Conservation (phyloP, 1,140 invertebrate genomes). For the Diorhabda sublineata region DNA sequence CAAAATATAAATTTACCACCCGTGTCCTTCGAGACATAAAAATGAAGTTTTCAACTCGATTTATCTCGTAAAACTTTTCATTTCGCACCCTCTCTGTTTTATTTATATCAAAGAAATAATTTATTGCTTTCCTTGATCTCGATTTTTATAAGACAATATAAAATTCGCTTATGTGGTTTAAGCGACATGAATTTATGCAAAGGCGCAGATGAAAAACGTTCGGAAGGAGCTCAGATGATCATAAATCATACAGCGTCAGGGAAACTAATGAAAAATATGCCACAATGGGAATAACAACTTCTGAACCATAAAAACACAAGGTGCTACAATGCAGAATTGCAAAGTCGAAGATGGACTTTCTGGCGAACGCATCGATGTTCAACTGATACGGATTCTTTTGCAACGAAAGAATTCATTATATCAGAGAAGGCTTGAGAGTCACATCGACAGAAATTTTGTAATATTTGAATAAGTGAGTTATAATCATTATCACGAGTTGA, state of each 20-base stretch:
- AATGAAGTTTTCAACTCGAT: not conserved
- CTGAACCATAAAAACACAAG: slow-evolving; percentile 21
- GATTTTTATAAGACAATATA: slow-evolving; percentile 32
- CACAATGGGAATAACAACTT: slow-evolving; percentile 24
- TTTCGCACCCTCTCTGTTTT: slow-evolving; percentile 23
- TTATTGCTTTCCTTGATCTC: slow-evolving; percentile 29
- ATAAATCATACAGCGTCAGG: slow-evolving; percentile 29
- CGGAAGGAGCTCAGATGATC: slow-evolving; percentile 23
- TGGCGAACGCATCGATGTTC: not conserved
- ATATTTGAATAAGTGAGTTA: too few species aligned
- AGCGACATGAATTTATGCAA: slow-evolving; percentile 34
- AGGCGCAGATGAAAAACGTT: slow-evolving; percentile 28
- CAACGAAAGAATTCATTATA: too few species aligned
- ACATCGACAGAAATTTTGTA: too few species aligned
- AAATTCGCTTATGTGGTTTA: slow-evolving; percentile 34
- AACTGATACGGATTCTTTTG: not conserved
- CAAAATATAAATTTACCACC: not conserved
- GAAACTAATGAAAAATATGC: slow-evolving; percentile 32
- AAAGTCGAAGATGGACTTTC: slow-evolving; percentile 2
- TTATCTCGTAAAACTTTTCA: slow-evolving; percentile 25
- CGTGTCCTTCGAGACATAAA: not conserved
- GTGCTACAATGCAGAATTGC: slow-evolving; percentile 14
- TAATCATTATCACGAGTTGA: too few species aligned
- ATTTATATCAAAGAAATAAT: slow-evolving; percentile 24
- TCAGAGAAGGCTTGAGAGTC: too few species aligned